Base-by-base conservation (phyloP, 2,888 invertebrate genomes). In the Aromia moschata region DNA sequence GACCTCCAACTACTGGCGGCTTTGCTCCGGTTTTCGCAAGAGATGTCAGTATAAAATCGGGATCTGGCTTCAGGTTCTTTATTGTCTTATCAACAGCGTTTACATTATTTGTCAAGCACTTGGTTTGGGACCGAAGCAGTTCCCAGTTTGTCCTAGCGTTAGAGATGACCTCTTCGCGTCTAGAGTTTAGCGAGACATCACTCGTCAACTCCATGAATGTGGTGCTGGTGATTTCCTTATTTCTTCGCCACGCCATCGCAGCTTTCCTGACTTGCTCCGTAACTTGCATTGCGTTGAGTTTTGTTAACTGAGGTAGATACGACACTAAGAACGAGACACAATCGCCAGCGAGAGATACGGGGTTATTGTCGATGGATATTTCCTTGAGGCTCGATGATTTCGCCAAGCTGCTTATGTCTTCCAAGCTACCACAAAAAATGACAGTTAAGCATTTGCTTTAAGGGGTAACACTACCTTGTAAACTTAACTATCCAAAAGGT, bases 61-160 rank as follows among this genome's bases (percentile, higher is more conserved):
- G 73, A 60, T 81, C 80, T 2, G 79, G 79, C 65, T 79, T 79
- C 11, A 80, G 64, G 62, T 77, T 74, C 55, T 71, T 74, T 7
- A 72, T 30, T 2, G 73, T 71, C 64, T 75, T 76, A 30, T 74
- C 72, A 4, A 78, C 65, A 5, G 71, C 64, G 46, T 69, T 75
- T 43, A 78, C 70, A 51, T 72, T 77, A 47, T 80, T 75, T 60
- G 74, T 82, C 36, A 87, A 83, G 66, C 85, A 86, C 78, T 85
- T 88, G 25, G 86, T 87, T 80, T 81, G 80, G 2, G 90, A 87
- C 59, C 92, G 84, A 10, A 92, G 80, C 45, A 92, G 79, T 77
- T 93, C 92, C 93, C 93, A 93, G 75, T 92, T 93, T n/a, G 91
- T 92, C 64, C 92, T 85, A 1, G 93, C 93, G 74, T 93, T 93